A percentile compares a stretch with the other conserved stretches of the same genome.
Conservation (phyloP, 2,797 vertebrate genomes). For the Rhinoraja longicauda region DNA sequence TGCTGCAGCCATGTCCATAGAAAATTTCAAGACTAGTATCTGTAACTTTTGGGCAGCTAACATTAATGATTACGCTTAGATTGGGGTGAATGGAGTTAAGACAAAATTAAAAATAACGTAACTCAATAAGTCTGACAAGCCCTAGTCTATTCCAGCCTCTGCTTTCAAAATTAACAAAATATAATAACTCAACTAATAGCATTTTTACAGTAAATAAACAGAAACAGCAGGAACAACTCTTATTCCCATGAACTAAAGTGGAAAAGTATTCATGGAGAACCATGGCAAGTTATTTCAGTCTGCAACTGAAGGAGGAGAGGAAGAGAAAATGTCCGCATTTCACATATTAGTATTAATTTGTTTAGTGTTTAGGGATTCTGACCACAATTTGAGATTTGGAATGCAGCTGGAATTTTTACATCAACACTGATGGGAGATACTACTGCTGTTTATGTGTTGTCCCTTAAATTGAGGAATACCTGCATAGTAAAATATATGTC, state of each 20-base stretch:
- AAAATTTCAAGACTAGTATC: neutral
- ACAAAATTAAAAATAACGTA: neutral
- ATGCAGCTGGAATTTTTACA: no score
- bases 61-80: neutral
- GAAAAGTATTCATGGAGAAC: neutral
- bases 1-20: neutral
- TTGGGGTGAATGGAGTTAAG: neutral
- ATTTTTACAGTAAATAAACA: neutral
- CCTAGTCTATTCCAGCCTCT: neutral
- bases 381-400: no score
- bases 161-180: conserved; percentile 20
- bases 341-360: no score
- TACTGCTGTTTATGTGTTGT: neutral
- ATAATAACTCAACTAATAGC: neutral
- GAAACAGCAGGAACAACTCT: neutral
- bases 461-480: no score
- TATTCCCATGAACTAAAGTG: neutral
- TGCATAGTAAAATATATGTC: neutral
- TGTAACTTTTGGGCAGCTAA: neutral
- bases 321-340: neutral
- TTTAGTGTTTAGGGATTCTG: no score
- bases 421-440: neutral
- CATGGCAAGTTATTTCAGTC: neutral
- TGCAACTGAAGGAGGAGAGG: neutral
- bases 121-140: neutral